These are phyloP conservation scores for Serinus canaria DNA, from an alignment of 2,113 vertebrate species.

Conservation along the genomic window DNA sequence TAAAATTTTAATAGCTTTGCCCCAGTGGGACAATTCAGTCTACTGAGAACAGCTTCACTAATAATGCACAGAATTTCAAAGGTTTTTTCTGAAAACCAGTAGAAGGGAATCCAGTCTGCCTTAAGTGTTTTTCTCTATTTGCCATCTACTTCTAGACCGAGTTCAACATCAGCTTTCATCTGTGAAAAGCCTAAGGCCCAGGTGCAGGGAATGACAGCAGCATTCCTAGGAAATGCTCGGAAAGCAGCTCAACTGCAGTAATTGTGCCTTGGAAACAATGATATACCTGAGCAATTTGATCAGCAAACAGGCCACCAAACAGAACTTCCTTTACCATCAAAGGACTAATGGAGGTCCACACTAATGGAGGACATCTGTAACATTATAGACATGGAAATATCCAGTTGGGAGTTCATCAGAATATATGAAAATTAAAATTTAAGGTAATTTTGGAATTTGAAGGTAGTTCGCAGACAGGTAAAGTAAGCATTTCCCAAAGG, in stretches of 20 bases:
- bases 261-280: background rate
- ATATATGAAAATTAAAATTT: background rate
- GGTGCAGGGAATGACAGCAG: background rate
- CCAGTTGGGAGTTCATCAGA: background rate
- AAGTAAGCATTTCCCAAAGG: background rate
- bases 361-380: background rate
- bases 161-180: background rate
- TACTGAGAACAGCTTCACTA: background rate
- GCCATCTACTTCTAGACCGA: background rate
- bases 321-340: background rate
- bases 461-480: background rate
- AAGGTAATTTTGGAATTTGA: background rate
- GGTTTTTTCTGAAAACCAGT: background rate
- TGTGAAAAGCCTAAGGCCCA: background rate
- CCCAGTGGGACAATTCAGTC: background rate
- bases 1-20: background rate
- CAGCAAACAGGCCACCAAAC: background rate
- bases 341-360: background rate
- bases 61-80: background rate
- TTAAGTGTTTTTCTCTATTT: background rate
- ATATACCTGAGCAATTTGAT: background rate
- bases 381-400: background rate
- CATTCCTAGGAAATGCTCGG: background rate
- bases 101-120: background rate
- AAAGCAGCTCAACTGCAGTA: background rate